Percentiles rank a stretch among this genome's conserved stretches.
These are phyloP conservation scores for Motacilla alba DNA, from an alignment of 2,113 vertebrate genomes.

Conservation along the genomic window DNA sequence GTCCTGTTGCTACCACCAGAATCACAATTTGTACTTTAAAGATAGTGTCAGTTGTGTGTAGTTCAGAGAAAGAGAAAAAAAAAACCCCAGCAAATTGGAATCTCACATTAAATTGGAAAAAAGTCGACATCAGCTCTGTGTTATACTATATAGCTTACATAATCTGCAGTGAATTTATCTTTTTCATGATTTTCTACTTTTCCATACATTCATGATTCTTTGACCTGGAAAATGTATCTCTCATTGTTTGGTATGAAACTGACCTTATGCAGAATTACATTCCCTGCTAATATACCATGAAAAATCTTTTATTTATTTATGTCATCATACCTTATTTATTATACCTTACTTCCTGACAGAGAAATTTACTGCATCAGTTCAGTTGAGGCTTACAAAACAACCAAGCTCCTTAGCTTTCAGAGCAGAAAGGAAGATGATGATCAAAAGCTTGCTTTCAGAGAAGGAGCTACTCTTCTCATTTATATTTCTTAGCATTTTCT, in stretches of 20 bases:
- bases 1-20: neutral
- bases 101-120: neutral
- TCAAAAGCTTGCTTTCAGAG: slow-evolving; percentile 4
- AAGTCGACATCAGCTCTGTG: neutral
- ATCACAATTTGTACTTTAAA: slow-evolving; percentile 9
- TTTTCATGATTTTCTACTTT: neutral
- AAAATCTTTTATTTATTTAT: slow-evolving; percentile 10
- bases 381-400: neutral
- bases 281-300: neutral
- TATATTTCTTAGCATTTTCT: slow-evolving; percentile 30
- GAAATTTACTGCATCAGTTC: neutral
- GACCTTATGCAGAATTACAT: neutral
- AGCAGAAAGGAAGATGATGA: slow-evolving; percentile 7
- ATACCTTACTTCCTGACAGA: neutral
- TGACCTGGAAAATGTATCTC: neutral
- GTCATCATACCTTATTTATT: slow-evolving; percentile 14
- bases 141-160: neutral
- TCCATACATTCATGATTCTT: neutral
- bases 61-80: neutral
- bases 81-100: neutral
- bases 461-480: neutral
- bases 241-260: neutral
- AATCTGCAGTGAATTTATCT: neutral
- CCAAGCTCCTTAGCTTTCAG: neutral
- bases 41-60: neutral